These are phyloP conservation scores for Lumbricus terrestris DNA, from an alignment of 2,888 invertebrate species.

Conservation along the genomic window DNA sequence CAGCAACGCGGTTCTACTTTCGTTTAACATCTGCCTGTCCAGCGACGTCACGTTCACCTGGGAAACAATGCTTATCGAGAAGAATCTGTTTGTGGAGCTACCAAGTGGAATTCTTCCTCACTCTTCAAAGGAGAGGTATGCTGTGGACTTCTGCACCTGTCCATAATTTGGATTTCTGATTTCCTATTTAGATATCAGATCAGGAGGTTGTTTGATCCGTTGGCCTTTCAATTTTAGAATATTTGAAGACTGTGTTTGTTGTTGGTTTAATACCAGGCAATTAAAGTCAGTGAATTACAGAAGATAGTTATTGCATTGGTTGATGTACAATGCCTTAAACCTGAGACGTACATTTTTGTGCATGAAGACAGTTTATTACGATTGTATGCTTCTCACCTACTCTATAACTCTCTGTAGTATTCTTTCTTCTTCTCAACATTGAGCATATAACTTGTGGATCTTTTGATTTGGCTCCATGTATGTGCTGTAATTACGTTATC, in stretches of 20 bases:
- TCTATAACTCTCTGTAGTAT: too few species aligned
- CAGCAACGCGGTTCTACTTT: not conserved
- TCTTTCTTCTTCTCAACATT: too few species aligned
- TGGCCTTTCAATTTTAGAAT: not conserved
- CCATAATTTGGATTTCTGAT: not conserved
- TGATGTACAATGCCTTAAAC: too few species aligned
- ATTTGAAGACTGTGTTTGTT: not conserved
- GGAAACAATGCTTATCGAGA: constrained; percentile 76
- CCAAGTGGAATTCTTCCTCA: constrained; percentile 82
- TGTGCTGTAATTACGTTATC: too few species aligned
- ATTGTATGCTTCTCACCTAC: not conserved
- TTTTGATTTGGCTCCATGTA: too few species aligned
- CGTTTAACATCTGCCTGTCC: constrained; percentile 10
- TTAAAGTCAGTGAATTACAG: not conserved
- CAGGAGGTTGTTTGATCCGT: not conserved
- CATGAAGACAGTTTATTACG: not conserved
- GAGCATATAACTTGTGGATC: too few species aligned
- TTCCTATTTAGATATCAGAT: not conserved
- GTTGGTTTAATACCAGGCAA: not conserved
- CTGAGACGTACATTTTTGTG: not conserved
- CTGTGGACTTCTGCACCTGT: not conserved
- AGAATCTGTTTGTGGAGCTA: constrained; percentile 83
- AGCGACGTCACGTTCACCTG: constrained; percentile 69
- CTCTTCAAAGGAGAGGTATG: constrained; percentile 83
- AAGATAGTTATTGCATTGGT: not conserved